These are phyloP conservation scores for Gorsachius goisagi DNA, from an alignment of 2,113 vertebrate species.

Conservation along the genomic window DNA sequence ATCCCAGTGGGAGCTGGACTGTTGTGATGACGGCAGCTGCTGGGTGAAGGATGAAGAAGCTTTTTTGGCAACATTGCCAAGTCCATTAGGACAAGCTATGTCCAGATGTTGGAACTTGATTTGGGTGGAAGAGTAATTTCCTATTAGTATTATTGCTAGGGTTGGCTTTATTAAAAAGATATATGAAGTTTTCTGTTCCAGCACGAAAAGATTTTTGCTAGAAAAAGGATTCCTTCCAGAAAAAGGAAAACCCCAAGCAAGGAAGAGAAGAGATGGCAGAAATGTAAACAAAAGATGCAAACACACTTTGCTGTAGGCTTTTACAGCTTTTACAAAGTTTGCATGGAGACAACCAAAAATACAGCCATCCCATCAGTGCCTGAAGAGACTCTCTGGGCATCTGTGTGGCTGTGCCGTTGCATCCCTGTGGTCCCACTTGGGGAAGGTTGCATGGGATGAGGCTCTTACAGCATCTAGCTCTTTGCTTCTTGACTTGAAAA, in stretches of 20 bases:
- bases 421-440: background rate
- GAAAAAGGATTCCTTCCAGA: background rate
- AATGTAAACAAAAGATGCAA: background rate
- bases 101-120: conserved; percentile 34
- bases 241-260: background rate
- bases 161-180: background rate
- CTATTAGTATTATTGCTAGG: background rate
- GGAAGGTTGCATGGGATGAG: background rate
- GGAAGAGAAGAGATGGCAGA: background rate
- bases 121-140: conserved; percentile 17
- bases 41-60: background rate
- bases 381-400: background rate
- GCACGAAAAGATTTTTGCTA: background rate
- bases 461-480: background rate
- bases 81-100: conserved; percentile 1
- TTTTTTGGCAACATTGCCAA: background rate
- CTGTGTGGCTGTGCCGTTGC: background rate
- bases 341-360: background rate
- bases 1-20: background rate
- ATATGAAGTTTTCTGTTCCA: background rate
- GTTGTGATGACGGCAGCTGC: background rate
- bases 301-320: background rate
- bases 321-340: background rate
- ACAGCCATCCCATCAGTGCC: background rate
- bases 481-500: background rate